A percentile compares a stretch with the other conserved stretches of the same genome.
These are phyloP conservation scores for Ips nitidus DNA, from an alignment of 1,140 invertebrate genomes.

Conservation along the genomic window DNA sequence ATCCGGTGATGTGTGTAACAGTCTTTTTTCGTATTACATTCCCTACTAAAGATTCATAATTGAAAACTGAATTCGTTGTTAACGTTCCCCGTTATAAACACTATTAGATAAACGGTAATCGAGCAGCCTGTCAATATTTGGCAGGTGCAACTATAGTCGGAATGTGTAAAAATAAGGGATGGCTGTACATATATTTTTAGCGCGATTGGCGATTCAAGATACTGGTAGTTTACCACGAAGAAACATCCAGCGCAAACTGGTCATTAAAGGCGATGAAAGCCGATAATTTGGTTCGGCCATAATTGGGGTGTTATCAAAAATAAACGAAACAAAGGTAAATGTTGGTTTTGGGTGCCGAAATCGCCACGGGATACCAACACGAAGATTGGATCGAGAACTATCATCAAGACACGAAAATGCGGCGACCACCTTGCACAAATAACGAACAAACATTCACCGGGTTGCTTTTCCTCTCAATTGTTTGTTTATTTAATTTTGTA, in stretches of 20 bases:
- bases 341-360: slow-evolving; percentile 1
- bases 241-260: background rate
- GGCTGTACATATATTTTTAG: background rate
- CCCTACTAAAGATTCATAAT: too few relatives aligned
- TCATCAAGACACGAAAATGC: background rate
- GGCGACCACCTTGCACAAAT: background rate
- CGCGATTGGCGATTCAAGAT: background rate
- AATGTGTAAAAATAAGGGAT: background rate
- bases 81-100: too few relatives aligned
- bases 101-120: too few relatives aligned
- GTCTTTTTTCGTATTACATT: too few relatives aligned
- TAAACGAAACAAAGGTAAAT: slow-evolving; percentile 4
- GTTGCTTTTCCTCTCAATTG: background rate
- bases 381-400: too few relatives aligned
- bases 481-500: background rate
- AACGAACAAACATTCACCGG: background rate
- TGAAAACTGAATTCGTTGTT: too few relatives aligned
- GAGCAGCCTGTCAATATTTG: background rate
- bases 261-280: slow-evolving; percentile 2
- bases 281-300: background rate
- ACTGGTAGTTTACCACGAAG: background rate
- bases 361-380: background rate
- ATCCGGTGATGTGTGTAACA: too few relatives aligned
- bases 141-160: background rate
- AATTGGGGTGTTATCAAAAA: slow-evolving; percentile 6